A percentile compares a stretch with the other conserved stretches of the same genome.
phyloP scores from a whole-genome alignment of 2,797 vertebrate species.

The Sebastes minor region DNA sequence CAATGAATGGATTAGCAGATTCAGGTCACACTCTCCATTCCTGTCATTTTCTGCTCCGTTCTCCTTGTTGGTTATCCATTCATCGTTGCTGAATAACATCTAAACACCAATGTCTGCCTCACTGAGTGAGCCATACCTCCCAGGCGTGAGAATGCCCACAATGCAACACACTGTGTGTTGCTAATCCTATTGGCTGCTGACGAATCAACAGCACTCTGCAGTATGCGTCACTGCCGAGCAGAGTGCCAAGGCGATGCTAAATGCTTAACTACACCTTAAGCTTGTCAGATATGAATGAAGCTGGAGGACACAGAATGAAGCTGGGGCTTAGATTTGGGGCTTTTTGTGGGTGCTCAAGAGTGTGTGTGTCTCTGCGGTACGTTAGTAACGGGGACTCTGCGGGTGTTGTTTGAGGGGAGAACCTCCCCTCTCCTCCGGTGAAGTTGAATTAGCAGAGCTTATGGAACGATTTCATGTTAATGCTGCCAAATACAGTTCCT shows the following conservation, averaged over 20 bases:
- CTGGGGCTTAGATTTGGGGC: slow-evolving; percentile 21
- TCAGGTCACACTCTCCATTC: slow-evolving; percentile 36
- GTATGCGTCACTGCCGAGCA: slow-evolving; percentile 61
- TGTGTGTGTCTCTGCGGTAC: neutral
- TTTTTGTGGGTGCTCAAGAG: slow-evolving; percentile 3
- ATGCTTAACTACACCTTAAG: slow-evolving; percentile 67
- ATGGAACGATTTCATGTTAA: slow-evolving; percentile 77
- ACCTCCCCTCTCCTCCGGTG: slow-evolving; percentile 28
- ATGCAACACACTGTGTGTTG: slow-evolving; percentile 57
- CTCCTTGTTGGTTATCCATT: slow-evolving; percentile 29
- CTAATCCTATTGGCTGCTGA: slow-evolving; percentile 74
- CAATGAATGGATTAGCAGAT: slow-evolving; percentile 56
- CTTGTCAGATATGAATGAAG: slow-evolving; percentile 70
- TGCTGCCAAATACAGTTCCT: slow-evolving; percentile 73
- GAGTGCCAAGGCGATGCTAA: slow-evolving; percentile 54
- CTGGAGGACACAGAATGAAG: slow-evolving; percentile 47
- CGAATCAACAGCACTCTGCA: slow-evolving; percentile 59
- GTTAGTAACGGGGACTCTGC: slow-evolving; percentile 5
- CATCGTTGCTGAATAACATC: slow-evolving; percentile 42
- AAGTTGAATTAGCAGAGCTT: slow-evolving; percentile 76
- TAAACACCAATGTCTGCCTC: slow-evolving; percentile 35
- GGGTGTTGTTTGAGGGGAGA: slow-evolving; percentile 32
- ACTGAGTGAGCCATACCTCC: slow-evolving; percentile 45
- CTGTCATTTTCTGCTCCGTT: slow-evolving; percentile 27
- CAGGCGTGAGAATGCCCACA: slow-evolving; percentile 63